phyloP scores from a whole-genome alignment of 2,888 invertebrate species.

The Petrolisthes manimaculis region DNA sequence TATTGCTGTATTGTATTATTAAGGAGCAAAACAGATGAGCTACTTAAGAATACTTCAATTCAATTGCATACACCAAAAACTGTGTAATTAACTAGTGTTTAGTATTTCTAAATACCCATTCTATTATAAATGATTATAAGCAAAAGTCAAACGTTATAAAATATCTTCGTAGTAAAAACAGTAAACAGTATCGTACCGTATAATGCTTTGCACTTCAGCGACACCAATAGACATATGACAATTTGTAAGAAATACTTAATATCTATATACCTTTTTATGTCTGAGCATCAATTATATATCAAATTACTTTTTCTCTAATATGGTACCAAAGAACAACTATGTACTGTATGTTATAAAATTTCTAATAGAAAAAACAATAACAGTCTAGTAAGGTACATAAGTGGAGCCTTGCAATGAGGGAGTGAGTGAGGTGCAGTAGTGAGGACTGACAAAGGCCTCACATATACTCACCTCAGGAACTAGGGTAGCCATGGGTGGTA shows the following conservation, averaged over 20 bases:
- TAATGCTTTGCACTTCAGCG: too few relatives aligned
- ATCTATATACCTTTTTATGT: too few relatives aligned
- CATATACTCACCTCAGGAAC: constrained; percentile 54
- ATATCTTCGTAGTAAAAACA: too few relatives aligned
- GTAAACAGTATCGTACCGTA: too few relatives aligned
- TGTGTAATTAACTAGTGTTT: neutral
- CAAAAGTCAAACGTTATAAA: too few relatives aligned
- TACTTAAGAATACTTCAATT: neutral
- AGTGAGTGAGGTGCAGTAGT: neutral
- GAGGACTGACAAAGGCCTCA: constrained; percentile 11
- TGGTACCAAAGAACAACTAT: neutral
- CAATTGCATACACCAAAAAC: neutral
- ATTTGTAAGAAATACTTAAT: too few relatives aligned
- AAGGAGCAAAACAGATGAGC: neutral
- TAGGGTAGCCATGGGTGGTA: constrained; percentile 60
- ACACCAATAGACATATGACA: too few relatives aligned
- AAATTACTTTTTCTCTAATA: neutral
- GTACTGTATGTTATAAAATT: neutral
- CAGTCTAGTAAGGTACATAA: neutral
- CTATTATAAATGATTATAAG: neutral
- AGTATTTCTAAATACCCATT: neutral
- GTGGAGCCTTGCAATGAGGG: neutral
- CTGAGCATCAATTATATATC: too few relatives aligned
- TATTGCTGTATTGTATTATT: neutral
- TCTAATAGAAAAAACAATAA: neutral